phyloP scores from a whole-genome alignment of 2,797 vertebrate genomes.

The Chelonia mydas region DNA sequence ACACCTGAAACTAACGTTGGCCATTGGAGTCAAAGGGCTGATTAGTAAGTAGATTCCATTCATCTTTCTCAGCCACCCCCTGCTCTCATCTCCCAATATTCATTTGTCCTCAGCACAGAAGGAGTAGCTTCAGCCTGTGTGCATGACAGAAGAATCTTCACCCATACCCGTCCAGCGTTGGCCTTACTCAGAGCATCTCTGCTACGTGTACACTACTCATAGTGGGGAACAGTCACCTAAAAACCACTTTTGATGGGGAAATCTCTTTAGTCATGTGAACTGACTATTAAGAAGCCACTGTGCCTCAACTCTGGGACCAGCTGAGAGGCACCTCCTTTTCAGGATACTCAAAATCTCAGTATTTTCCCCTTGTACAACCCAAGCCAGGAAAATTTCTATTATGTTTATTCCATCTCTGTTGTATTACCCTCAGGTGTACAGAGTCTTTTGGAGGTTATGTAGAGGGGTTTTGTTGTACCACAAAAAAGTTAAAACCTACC shows the following conservation, averaged over 20 bases:
- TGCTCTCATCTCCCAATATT: not conserved
- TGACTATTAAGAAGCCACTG: not conserved
- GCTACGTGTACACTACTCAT: not conserved
- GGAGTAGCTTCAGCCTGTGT: not conserved
- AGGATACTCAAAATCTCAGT: not conserved
- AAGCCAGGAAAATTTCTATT: not conserved
- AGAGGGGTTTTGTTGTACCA: not conserved
- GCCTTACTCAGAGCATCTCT: not conserved
- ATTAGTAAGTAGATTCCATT: not conserved
- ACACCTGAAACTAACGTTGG: constrained; percentile 65
- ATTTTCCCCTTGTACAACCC: not conserved
- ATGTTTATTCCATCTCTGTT: not conserved
- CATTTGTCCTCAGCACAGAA: not conserved
- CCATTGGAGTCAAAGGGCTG: not conserved
- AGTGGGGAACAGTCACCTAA: fast-evolving
- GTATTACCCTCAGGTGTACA: not conserved
- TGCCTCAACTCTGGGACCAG: not conserved
- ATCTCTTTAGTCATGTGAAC: not conserved
- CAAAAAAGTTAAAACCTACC: not conserved
- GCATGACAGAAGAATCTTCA: not conserved
- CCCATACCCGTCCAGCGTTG: not conserved
- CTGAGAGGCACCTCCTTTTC: not conserved
- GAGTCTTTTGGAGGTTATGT: not conserved
- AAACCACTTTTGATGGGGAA: not conserved
- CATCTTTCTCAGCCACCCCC: not conserved